These are phyloP conservation scores for Willisornis vidua DNA, from an alignment of 2,113 vertebrate species.

Conservation along the genomic window DNA sequence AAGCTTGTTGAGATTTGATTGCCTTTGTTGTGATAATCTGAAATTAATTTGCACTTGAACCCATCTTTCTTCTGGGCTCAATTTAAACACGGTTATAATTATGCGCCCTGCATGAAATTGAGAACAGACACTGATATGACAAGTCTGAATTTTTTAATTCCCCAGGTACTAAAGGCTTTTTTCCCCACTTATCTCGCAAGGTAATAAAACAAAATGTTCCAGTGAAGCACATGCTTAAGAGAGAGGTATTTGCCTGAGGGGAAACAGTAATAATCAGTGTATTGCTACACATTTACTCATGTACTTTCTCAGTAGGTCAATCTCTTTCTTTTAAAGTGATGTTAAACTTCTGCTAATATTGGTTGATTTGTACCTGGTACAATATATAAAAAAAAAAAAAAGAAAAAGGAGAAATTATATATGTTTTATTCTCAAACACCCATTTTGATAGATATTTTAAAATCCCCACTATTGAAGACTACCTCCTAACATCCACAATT, in stretches of 20 bases:
- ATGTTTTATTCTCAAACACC: conserved; percentile 67
- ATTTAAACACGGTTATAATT: conserved; percentile 96
- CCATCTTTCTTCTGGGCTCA: conserved; percentile 97
- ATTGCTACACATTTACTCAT: conserved; percentile 86
- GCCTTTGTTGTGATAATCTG: conserved; percentile 99
- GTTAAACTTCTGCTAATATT: conserved; percentile 86
- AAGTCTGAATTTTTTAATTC: conserved; percentile 92
- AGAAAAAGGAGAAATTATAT: conserved; percentile 36
- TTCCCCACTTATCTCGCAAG: conserved; percentile 89
- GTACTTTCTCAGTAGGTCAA: conserved; percentile 90
- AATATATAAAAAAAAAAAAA: not conserved
- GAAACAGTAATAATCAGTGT: conserved; percentile 91
- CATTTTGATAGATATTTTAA: conserved; percentile 69
- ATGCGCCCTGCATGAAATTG: conserved; percentile 87
- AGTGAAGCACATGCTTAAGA: conserved; percentile 84
- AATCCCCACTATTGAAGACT: conserved; percentile 71
- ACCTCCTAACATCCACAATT: conserved; percentile 79
- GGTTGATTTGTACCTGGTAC: conserved; percentile 78
- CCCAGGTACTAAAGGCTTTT: conserved; percentile 86
- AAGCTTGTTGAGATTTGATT: conserved; percentile 88
- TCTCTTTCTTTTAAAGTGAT: conserved; percentile 85
- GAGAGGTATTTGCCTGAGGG: conserved; percentile 96
- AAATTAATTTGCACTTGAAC: conserved; percentile 99
- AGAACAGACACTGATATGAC: conserved; percentile 92
- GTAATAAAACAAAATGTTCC: conserved; percentile 97